Evolutionary conservation across 2,888 invertebrate genomes (phyloP).

Genomic region (Amphimallon solstitiale): DNA sequence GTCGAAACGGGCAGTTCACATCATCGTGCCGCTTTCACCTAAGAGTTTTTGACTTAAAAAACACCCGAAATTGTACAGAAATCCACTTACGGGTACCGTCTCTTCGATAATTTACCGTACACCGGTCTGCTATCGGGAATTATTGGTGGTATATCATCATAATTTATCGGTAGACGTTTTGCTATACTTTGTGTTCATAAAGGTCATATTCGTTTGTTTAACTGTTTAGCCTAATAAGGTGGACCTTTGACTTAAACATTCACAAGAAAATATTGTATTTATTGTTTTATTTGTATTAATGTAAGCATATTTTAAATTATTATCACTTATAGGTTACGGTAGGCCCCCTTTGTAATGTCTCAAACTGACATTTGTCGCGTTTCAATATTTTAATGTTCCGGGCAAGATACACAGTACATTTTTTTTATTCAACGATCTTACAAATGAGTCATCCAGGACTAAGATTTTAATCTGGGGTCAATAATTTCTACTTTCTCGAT

Average conservation of each 20-base stretch:
- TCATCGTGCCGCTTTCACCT: constrained; percentile 39
- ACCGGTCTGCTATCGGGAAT: background rate
- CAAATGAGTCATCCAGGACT: constrained; percentile 54
- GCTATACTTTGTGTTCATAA: constrained; percentile 48
- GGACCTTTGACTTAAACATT: constrained; percentile 56
- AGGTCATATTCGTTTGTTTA: constrained; percentile 56
- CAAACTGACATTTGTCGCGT: constrained; percentile 9
- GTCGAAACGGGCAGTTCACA: constrained; percentile 29
- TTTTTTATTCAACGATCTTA: constrained; percentile 50
- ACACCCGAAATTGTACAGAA: constrained; percentile 24
- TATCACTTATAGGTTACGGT: constrained; percentile 2
- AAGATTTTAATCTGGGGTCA: constrained; percentile 56
- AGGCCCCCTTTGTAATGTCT: background rate
- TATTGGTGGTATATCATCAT: constrained; percentile 14
- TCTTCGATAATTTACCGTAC: constrained; percentile 1
- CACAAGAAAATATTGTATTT: constrained; percentile 19
- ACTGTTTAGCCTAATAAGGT: constrained; percentile 60
- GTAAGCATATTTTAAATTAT: background rate
- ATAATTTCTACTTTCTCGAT: constrained; percentile 54
- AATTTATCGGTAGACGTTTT: constrained; percentile 27
- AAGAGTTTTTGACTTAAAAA: constrained; percentile 36
- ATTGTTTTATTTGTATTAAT: background rate
- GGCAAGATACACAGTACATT: constrained; percentile 34
- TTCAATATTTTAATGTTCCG: background rate
- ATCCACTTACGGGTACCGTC: background rate